Conservation (phyloP, 2,113 vertebrate species). For the Pelecanoides urinatrix region DNA sequence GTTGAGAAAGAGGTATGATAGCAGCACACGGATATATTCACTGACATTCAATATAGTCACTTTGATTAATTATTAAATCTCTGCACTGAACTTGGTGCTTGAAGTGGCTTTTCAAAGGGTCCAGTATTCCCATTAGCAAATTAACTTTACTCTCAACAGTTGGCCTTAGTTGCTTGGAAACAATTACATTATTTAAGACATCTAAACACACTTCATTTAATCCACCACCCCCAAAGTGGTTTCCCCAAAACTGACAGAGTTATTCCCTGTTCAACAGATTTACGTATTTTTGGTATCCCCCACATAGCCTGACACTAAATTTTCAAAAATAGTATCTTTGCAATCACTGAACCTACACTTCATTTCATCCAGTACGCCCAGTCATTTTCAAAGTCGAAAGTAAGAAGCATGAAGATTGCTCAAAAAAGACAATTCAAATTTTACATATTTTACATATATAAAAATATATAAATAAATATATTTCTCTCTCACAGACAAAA, state of each 20-base stretch:
- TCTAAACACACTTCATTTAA: not conserved
- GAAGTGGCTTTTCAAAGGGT: slow-evolving; percentile 46
- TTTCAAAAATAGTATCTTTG: not conserved
- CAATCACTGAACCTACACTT: not conserved
- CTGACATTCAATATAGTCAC: slow-evolving; percentile 45
- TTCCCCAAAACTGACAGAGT: not conserved
- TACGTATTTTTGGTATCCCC: not conserved
- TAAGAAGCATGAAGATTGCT: not conserved
- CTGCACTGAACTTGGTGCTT: slow-evolving; percentile 16
- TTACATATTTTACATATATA: not conserved
- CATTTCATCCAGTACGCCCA: not conserved
- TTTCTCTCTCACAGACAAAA: not conserved
- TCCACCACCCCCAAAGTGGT: not conserved
- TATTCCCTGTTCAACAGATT: not conserved
- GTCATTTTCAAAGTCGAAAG: not conserved
- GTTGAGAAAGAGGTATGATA: slow-evolving; percentile 2
- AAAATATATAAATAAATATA: not conserved
- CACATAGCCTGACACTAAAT: not conserved
- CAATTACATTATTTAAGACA: slow-evolving; percentile 1
- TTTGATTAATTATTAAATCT: slow-evolving; percentile 64
- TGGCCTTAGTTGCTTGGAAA: slow-evolving; percentile 27
- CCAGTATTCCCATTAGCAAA: slow-evolving; percentile 40
- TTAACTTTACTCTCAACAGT: slow-evolving; percentile 36
- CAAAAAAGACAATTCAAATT: not conserved
- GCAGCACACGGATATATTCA: not conserved